Conservation (phyloP, 2,797 vertebrate genomes). For the Trematocara caparti region DNA sequence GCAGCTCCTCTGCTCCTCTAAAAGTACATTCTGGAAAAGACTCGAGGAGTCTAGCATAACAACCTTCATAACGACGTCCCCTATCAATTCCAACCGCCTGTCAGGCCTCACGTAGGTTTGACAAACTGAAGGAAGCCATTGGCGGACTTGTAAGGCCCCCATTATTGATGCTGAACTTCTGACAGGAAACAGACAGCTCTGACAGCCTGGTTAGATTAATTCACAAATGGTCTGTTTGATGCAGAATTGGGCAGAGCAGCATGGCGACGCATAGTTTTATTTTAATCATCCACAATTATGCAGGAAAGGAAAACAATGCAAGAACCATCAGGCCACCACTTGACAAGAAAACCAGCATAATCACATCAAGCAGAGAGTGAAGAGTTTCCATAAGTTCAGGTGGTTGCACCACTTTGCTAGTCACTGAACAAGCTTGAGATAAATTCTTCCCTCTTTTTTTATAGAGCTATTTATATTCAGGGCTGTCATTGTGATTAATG, state of each 20-base stretch:
- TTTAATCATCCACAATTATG: conserved; percentile 49
- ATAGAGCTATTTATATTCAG: conserved; percentile 63
- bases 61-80: conserved; percentile 57
- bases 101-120: conserved; percentile 37
- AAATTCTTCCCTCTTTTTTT: conserved; percentile 31
- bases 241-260: background rate
- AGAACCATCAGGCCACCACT: conserved; percentile 11
- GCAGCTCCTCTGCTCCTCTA: conserved; percentile 61
- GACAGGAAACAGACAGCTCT: conserved; percentile 35
- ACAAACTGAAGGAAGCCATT: conserved; percentile 25
- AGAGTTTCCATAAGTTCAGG: conserved; percentile 33
- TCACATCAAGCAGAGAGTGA: conserved; percentile 14
- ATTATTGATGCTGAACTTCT: conserved; percentile 52
- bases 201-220: conserved; percentile 41
- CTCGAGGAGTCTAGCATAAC: conserved; percentile 46
- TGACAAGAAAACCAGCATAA: conserved; percentile 36
- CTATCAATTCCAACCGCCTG: conserved; percentile 52
- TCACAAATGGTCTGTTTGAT: conserved; percentile 40
- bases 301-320: conserved; percentile 23
- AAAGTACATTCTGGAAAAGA: conserved; percentile 55
- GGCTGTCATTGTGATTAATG: conserved; percentile 70
- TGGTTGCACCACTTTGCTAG: conserved; percentile 27
- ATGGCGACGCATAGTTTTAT: background rate
- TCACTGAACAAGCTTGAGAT: conserved; percentile 8
- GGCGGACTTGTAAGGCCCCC: conserved; percentile 21